phyloP scores from a whole-genome alignment of 2,888 invertebrate species.

The Lasioglossum vierecki region DNA sequence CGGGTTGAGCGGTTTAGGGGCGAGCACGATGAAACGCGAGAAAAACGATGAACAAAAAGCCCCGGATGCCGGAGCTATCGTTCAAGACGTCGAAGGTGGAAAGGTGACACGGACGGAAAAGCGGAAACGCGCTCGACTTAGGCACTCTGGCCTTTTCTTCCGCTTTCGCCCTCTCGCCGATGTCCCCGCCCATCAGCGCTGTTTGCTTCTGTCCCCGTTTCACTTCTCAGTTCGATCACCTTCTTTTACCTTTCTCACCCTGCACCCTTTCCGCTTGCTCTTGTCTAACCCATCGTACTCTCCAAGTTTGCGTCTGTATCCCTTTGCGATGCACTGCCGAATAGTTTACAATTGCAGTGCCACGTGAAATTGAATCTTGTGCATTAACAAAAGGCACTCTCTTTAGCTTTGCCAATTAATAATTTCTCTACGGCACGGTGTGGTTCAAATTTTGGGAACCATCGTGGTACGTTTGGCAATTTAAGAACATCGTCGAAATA shows the following conservation, averaged over 20 bases:
- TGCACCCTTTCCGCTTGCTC: not conserved
- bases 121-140: constrained; percentile 68
- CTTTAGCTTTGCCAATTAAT: not conserved
- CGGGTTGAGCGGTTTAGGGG: constrained; percentile 36
- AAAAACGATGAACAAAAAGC: constrained; percentile 59
- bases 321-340: no score
- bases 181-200: constrained; percentile 3
- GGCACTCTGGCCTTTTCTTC: constrained; percentile 38
- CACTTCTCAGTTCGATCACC: constrained; percentile 19
- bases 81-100: constrained; percentile 67
- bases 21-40: constrained; percentile 28
- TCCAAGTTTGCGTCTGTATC: not conserved
- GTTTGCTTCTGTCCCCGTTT: constrained; percentile 31
- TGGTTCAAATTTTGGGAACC: not conserved
- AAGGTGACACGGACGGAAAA: constrained; percentile 70
- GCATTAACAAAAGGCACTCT: not conserved
- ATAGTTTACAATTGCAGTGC: not conserved
- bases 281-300: not conserved
- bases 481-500: not conserved
- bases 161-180: not conserved
- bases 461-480: not conserved
- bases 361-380: not conserved
- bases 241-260: not conserved
- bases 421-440: no score
- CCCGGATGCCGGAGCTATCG: constrained; percentile 60